phyloP scores from a whole-genome alignment of 2,888 invertebrate genomes.

The Parelbella ahira region DNA sequence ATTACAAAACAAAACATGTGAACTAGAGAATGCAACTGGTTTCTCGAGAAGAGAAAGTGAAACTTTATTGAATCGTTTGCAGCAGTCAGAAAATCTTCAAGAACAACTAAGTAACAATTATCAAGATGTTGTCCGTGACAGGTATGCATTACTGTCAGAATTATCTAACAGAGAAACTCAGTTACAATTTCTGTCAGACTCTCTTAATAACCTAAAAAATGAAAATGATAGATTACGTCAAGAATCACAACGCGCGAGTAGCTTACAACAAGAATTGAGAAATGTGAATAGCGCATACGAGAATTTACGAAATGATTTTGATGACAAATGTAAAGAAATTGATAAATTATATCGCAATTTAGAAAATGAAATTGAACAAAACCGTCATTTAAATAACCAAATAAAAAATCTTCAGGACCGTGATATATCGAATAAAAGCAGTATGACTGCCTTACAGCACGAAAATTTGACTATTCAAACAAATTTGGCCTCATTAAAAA shows the following conservation, averaged over 20 bases:
- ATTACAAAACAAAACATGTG: conserved; percentile 37
- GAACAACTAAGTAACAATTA: conserved; percentile 27
- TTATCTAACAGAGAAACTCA: conserved; percentile 25
- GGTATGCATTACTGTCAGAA: conserved; percentile 27
- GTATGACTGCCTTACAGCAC: conserved; percentile 41
- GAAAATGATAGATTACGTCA: conserved; percentile 37
- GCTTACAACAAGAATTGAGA: conserved; percentile 38
- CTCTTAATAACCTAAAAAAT: conserved; percentile 40
- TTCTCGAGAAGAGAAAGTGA: conserved; percentile 32
- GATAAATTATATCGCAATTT: conserved; percentile 42
- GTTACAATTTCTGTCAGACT: conserved; percentile 33
- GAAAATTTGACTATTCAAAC: conserved; percentile 43
- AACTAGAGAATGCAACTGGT: conserved; percentile 31
- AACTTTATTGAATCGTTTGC: conserved; percentile 27
- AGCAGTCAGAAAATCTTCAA: conserved; percentile 29
- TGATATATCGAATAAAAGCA: conserved; percentile 35
- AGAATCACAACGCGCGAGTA: conserved; percentile 37
- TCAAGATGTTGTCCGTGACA: conserved; percentile 27
- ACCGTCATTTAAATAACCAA: conserved; percentile 39
- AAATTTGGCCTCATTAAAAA: conserved; percentile 40
- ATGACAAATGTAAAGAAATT: conserved; percentile 43
- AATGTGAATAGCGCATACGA: conserved; percentile 36
- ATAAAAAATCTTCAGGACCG: conserved; percentile 38
- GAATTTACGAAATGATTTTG: conserved; percentile 39
- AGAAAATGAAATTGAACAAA: conserved; percentile 50